These are phyloP conservation scores for Cuculus canorus DNA, from an alignment of 2,797 vertebrate genomes.

Conservation along the genomic window DNA sequence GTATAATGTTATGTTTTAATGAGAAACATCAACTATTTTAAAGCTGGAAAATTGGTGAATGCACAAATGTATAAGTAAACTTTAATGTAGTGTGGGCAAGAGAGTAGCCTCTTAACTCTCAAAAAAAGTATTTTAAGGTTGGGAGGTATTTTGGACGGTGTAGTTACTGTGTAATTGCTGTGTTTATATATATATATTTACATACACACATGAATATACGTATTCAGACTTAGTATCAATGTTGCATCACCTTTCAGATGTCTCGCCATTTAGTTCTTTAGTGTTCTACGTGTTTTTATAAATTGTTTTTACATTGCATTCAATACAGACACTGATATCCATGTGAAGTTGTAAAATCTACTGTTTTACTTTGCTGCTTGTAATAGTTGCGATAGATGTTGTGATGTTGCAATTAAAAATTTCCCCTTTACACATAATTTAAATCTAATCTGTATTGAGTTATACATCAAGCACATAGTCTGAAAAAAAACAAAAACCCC, in stretches of 20 bases:
- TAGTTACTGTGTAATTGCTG: constrained; percentile 48
- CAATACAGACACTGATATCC: not conserved
- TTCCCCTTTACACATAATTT: not conserved
- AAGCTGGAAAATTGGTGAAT: not conserved
- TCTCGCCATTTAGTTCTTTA: not conserved
- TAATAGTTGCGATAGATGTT: not conserved
- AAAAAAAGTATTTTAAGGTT: not conserved
- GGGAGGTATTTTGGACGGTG: not conserved
- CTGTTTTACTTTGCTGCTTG: not conserved
- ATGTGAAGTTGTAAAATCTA: not conserved
- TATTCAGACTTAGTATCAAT: not conserved
- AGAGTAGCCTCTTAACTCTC: not conserved
- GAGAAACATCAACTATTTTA: not conserved
- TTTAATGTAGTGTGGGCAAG: not conserved
- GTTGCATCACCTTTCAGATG: not conserved
- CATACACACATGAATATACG: not conserved
- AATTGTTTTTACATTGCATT: not conserved
- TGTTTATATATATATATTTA: not conserved
- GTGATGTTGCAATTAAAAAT: not conserved
- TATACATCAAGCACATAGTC: not conserved
- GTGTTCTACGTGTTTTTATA: not conserved
- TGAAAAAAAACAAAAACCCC: not conserved
- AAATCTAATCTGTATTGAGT: not conserved
- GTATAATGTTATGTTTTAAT: not conserved
- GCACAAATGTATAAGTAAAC: not conserved